phyloP scores from a whole-genome alignment of 2,797 vertebrate genomes.

The Tinamus major region DNA sequence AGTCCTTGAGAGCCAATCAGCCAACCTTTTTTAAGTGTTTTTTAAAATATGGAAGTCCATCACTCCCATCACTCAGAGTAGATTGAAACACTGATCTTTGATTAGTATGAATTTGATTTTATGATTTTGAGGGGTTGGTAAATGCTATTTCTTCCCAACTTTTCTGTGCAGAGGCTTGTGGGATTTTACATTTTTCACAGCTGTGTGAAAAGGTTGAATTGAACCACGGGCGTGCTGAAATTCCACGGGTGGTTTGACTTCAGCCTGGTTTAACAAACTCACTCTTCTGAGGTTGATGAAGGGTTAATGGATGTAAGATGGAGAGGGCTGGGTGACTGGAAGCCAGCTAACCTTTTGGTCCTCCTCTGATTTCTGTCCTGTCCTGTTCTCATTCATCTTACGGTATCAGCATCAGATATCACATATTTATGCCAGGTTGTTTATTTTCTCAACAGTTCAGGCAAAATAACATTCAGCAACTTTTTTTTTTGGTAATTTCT shows the following conservation, averaged over 20 bases:
- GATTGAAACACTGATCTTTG: neutral
- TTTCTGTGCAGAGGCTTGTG: neutral
- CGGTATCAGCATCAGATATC: neutral
- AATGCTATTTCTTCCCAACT: neutral
- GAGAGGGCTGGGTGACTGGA: neutral
- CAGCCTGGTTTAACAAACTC: slow-evolving; percentile 15
- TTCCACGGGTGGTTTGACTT: slow-evolving; percentile 4
- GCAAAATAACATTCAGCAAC: neutral
- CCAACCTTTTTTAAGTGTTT: neutral
- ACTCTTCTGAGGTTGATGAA: neutral
- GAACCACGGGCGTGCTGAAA: slow-evolving; percentile 6
- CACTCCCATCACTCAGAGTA: neutral
- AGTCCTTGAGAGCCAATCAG: neutral
- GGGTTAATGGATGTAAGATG: slow-evolving; percentile 4
- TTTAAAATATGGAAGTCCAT: neutral
- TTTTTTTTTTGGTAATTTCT: neutral
- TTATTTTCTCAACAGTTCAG: neutral
- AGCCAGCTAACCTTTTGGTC: neutral
- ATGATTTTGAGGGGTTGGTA: neutral
- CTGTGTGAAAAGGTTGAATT: neutral
- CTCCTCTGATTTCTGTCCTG: neutral
- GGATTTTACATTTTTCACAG: neutral
- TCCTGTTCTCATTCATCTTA: neutral
- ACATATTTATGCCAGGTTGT: neutral
- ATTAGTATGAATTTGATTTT: slow-evolving; percentile 17